Base-by-base conservation (phyloP, 1,140 invertebrate species). In the Mercenaria mercenaria region DNA sequence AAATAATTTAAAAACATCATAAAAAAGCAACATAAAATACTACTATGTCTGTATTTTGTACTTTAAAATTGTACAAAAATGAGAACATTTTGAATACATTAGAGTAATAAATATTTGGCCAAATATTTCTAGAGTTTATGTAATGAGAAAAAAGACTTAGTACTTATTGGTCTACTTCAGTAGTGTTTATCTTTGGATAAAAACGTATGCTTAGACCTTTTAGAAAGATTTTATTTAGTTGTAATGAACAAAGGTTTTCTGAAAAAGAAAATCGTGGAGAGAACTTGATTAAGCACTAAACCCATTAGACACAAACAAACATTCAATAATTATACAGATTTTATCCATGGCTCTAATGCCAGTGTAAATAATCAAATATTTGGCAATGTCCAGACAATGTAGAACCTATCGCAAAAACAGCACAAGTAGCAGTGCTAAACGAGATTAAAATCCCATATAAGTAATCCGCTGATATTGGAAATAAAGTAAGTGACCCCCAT, bases 361-460 rank as follows among this genome's bases (percentile, higher is more conserved):
- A 50, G 34, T 72, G 43, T 85, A 74, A 85, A 85, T 76, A 85
- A 37, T 29, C 83, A 85, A 74, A 85, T 85, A 74, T 85, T 72
- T 85, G 50, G n/a, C 43, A 20, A n/a, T 32, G 8, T 52, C 6
- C 50, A 76, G 43, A 72, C 83, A 56, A 56, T 74, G 47, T 56
- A 56, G 23, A 79, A 18, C 15, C 47, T 34, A 13, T 72, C 34
- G 11, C 15, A 37, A n/a, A 39, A 29, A 32, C 47, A 41, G 13
- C 0, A 56, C 76, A 79, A 79, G 76, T 32, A 56, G 43, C 47
- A 56, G 34, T 41, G 6, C 76, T 52, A 29, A 32, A 8, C 6
- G 76, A 37, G 76, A 56, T 79, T 79, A 79, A 79, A 52, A 37
- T 52, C 76, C 47, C 32, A 79, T 52, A 79, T 52, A 37, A 18